phyloP scores from a whole-genome alignment of 1,140 invertebrate species.

The Calephelis virginiensis region DNA sequence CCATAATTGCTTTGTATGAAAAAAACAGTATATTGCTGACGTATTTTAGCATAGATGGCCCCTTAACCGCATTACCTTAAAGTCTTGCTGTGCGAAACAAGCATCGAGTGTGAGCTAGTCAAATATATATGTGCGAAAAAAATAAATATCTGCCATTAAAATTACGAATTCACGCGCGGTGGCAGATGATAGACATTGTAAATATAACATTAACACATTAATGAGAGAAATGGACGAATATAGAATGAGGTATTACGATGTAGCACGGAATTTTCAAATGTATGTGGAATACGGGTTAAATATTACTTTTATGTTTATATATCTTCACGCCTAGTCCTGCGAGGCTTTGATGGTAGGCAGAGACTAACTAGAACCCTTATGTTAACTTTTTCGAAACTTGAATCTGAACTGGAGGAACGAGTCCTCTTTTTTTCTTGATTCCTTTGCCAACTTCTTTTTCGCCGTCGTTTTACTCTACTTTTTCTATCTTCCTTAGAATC shows the following conservation, averaged over 20 bases:
- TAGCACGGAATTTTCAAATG: background rate
- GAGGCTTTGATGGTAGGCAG: too few species aligned
- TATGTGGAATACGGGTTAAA: background rate
- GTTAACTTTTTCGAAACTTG: constrained; percentile 81
- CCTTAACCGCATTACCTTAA: too few species aligned
- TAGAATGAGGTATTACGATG: constrained; percentile 1
- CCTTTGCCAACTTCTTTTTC: constrained; percentile 72
- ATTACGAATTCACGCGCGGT: background rate
- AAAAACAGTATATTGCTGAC: too few species aligned
- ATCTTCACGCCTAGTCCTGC: too few species aligned
- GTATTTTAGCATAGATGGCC: too few species aligned
- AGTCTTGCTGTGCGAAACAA: too few species aligned
- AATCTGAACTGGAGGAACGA: constrained; percentile 78
- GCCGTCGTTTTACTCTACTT: constrained; percentile 79
- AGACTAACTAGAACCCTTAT: constrained; percentile 65
- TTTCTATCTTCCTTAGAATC: constrained; percentile 82
- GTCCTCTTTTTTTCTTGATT: constrained; percentile 73
- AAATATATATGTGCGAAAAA: background rate
- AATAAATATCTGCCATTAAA: background rate
- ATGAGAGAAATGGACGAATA: constrained; percentile 9
- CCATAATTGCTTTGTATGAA: too few species aligned
- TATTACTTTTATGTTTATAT: background rate
- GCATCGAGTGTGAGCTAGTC: too few species aligned
- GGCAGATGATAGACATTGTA: constrained; percentile 3
- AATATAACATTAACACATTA: constrained; percentile 3